These are phyloP conservation scores for Kryptopterus vitreolus DNA, from an alignment of 2,797 vertebrate genomes.

Conservation along the genomic window DNA sequence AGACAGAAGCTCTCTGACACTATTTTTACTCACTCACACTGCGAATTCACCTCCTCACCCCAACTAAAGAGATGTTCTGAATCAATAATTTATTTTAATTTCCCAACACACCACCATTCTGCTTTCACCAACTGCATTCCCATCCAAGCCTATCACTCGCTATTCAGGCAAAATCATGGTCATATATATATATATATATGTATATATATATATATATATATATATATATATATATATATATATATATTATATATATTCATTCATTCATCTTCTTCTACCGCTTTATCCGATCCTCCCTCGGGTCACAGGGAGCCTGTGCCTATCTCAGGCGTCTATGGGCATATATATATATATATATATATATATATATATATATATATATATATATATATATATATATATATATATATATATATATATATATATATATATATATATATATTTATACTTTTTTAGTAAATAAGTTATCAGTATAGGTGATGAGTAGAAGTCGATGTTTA, in stretches of 20 bases:
- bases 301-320: too few species aligned
- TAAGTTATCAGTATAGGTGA: not conserved
- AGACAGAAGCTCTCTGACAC: constrained; percentile 31
- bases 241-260: too few species aligned
- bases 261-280: too few species aligned
- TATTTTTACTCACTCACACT: constrained; percentile 51
- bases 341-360: not conserved
- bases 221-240: too few species aligned
- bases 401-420: not conserved
- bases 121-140: constrained; percentile 15
- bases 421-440: too few species aligned
- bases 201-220: too few species aligned
- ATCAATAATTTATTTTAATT: constrained; percentile 73
- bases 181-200: not conserved
- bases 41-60: constrained; percentile 63
- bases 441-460: not conserved
- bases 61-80: constrained; percentile 64
- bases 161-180: too few species aligned
- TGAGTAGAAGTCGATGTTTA: not conserved
- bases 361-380: not conserved
- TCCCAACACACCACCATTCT: constrained; percentile 44
- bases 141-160: not conserved
- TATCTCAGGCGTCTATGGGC: too few species aligned
- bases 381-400: not conserved
- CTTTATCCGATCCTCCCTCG: too few species aligned